Percentiles rank a stretch among this genome's conserved stretches.
Evolutionary conservation across 2,113 vertebrate genomes (phyloP).

Genomic region (Phocoena sinus): DNA sequence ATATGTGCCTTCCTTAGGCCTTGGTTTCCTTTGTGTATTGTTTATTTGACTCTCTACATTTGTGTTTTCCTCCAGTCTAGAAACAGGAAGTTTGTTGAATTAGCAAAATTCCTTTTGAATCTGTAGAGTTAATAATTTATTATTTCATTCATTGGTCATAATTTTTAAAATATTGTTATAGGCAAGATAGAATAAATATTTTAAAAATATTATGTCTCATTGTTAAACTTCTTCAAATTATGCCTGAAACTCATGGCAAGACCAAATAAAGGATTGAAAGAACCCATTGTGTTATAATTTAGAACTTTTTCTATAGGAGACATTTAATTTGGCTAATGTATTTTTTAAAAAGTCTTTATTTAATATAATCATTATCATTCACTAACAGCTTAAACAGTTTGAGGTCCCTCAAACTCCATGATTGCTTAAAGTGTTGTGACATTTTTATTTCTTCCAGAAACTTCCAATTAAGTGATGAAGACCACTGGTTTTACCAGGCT

Average conservation of each 20-base stretch:
- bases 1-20: not conserved
- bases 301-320: not conserved
- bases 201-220: not conserved
- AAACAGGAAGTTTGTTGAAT: not conserved
- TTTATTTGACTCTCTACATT: not conserved
- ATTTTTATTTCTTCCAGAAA: slow-evolving; percentile 78
- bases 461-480: slow-evolving; percentile 85
- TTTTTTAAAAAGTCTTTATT: not conserved
- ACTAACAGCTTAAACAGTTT: not conserved
- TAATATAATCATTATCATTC: not conserved
- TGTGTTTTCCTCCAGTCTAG: not conserved
- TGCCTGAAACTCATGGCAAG: not conserved
- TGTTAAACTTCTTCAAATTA: not conserved
- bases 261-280: not conserved
- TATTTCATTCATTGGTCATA: not conserved
- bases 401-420: not conserved
- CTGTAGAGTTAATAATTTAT: not conserved
- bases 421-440: not conserved
- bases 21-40: not conserved
- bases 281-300: not conserved
- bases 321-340: not conserved
- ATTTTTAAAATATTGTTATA: slow-evolving; percentile 15
- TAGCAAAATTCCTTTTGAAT: slow-evolving; percentile 31
- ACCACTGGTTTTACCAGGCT: slow-evolving; percentile 86
- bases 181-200: not conserved